Conservation (phyloP, 2,888 invertebrate genomes). For the Stenoptilia bipunctidactyla region DNA sequence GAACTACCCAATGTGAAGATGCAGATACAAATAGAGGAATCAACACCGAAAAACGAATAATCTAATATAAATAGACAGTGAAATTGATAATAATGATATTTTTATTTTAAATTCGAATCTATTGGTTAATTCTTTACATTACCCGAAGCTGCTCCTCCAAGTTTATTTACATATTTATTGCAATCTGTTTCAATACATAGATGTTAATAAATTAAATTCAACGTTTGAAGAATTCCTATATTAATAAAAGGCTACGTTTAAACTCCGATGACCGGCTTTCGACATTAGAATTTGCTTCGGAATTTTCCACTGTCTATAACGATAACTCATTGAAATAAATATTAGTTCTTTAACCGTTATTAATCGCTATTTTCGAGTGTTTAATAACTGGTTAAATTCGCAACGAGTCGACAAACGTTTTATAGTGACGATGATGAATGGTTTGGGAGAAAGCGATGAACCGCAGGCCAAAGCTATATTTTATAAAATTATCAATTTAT, state of each 20-base stretch:
- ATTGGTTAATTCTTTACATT: slow-evolving; percentile 49
- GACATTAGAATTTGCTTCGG: slow-evolving; percentile 21
- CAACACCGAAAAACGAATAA: slow-evolving; percentile 66
- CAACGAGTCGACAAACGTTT: neutral
- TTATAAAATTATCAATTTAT: slow-evolving; percentile 45
- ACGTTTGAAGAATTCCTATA: too few relatives aligned
- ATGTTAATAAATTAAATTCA: slow-evolving; percentile 15
- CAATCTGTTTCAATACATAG: slow-evolving; percentile 29
- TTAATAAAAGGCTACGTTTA: too few relatives aligned
- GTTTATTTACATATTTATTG: slow-evolving; percentile 67
- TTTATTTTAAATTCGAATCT: slow-evolving; percentile 61
- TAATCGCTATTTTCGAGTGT: too few relatives aligned
- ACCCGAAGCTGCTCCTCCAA: slow-evolving; percentile 50
- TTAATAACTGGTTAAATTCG: too few relatives aligned
- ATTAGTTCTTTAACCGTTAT: too few relatives aligned
- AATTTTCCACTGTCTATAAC: slow-evolving; percentile 61
- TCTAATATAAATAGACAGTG: slow-evolving; percentile 68
- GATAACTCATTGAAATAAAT: slow-evolving; percentile 19
- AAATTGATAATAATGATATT: slow-evolving; percentile 67
- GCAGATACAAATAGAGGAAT: slow-evolving; percentile 53
- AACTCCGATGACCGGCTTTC: neutral
- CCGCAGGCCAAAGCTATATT: slow-evolving; percentile 31
- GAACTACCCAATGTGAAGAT: slow-evolving; percentile 40
- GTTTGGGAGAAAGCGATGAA: slow-evolving; percentile 26
- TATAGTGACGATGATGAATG: slow-evolving; percentile 43